phyloP scores from a whole-genome alignment of 2,888 invertebrate species.

The Zygogramma bicolorata region DNA sequence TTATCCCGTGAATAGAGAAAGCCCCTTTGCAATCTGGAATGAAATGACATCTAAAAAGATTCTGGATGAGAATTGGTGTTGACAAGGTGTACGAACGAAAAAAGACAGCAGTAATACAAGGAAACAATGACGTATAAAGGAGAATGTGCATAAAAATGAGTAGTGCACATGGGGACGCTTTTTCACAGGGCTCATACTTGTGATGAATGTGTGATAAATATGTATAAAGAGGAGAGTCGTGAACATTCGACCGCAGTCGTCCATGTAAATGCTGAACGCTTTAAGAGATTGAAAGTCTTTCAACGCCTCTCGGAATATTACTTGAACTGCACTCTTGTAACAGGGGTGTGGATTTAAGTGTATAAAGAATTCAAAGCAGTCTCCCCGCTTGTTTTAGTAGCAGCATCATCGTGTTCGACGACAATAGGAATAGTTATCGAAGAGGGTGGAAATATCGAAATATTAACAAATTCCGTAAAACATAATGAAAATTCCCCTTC shows the following conservation, averaged over 20 bases:
- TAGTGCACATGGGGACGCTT: constrained; percentile 39
- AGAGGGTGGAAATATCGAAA: not conserved
- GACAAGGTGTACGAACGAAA: constrained; percentile 31
- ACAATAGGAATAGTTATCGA: not conserved
- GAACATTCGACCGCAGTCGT: constrained; percentile 37
- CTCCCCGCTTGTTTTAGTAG: constrained; percentile 26
- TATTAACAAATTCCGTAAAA: constrained; percentile 3
- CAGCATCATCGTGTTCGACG: constrained; percentile 16
- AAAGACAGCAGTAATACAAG: constrained; percentile 30
- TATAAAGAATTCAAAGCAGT: constrained; percentile 41
- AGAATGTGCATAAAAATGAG: constrained; percentile 43
- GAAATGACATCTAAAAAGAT: not conserved
- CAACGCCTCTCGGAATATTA: constrained; percentile 18
- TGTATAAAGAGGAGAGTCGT: constrained; percentile 35
- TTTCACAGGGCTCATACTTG: constrained; percentile 39
- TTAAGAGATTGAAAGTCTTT: constrained; percentile 20
- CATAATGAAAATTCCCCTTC: constrained; percentile 4
- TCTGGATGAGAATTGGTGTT: constrained; percentile 24
- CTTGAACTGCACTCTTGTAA: constrained; percentile 24
- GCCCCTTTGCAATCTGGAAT: not conserved
- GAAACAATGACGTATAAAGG: constrained; percentile 41
- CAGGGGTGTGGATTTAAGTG: constrained; percentile 40
- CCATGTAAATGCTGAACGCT: constrained; percentile 28
- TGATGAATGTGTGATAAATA: constrained; percentile 48
- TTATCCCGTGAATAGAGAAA: no score